Evolutionary conservation across 2,797 vertebrate genomes (phyloP).

Genomic region (Melanotaenia trifasciata): DNA sequence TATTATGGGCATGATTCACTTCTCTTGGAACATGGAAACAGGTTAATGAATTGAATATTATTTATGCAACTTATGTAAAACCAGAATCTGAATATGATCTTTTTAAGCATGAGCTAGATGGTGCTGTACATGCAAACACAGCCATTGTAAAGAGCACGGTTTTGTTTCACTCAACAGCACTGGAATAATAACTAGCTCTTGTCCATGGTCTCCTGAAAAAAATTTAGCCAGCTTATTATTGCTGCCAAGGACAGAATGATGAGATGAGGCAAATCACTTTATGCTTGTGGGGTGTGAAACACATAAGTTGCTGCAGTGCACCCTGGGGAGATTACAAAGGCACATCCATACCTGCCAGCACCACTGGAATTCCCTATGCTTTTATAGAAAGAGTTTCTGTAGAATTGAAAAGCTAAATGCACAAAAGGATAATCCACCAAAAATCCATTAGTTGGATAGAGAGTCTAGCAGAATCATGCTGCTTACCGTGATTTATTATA

Average conservation of each 20-base stretch:
- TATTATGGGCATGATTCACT: neutral
- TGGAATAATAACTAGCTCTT: too few species aligned
- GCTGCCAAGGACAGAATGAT: constrained; percentile 1
- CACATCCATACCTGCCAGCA: neutral
- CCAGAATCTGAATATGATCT: neutral
- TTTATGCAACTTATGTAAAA: neutral
- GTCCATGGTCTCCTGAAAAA: too few species aligned
- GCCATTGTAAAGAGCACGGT: too few species aligned
- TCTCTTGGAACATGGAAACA: neutral
- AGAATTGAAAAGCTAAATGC: neutral
- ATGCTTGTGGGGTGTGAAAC: constrained; percentile 1
- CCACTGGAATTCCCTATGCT: neutral
- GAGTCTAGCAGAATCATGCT: neutral
- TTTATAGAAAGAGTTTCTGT: constrained; percentile 10
- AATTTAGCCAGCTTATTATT: neutral
- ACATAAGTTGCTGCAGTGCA: neutral
- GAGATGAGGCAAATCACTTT: constrained; percentile 2
- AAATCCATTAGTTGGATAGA: neutral
- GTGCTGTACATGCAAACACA: too few species aligned
- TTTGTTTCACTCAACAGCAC: too few species aligned
- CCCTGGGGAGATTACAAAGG: neutral
- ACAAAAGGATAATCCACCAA: constrained; percentile 6
- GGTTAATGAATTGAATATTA: neutral
- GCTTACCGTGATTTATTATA: neutral
- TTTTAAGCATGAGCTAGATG: neutral